A percentile compares a stretch with the other conserved stretches of the same genome.
Evolutionary conservation across 2,113 vertebrate species (phyloP).

Genomic region (Halcyon senegalensis): DNA sequence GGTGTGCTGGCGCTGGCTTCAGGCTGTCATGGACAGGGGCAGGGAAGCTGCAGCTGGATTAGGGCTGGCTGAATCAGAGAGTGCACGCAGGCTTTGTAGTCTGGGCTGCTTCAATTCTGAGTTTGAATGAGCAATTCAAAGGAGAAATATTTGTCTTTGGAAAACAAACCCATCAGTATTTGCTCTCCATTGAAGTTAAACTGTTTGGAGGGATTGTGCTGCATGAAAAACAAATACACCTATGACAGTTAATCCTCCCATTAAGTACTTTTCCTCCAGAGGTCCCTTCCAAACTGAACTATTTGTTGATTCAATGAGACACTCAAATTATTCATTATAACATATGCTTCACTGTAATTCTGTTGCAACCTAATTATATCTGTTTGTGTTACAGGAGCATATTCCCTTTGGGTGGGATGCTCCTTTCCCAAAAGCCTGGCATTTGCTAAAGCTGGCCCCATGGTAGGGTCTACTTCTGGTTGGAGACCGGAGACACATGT

Average conservation of each 20-base stretch:
- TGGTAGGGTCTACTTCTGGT: background rate
- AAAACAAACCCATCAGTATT: background rate
- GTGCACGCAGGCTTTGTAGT: background rate
- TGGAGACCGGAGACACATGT: background rate
- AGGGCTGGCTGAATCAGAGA: background rate
- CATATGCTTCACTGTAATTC: background rate
- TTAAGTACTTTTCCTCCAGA: background rate
- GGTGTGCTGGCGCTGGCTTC: background rate
- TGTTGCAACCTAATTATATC: background rate
- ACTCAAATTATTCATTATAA: background rate
- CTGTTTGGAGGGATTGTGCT: background rate
- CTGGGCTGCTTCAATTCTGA: background rate
- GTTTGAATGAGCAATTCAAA: background rate
- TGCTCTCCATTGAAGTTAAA: background rate
- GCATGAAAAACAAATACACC: background rate
- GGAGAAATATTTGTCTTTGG: background rate
- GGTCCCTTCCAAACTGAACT: background rate
- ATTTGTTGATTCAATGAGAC: background rate
- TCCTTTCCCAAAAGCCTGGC: background rate
- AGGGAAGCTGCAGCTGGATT: background rate
- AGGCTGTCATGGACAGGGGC: background rate
- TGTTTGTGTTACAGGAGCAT: fast-evolving
- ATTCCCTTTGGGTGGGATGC: background rate
- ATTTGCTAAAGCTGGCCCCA: background rate
- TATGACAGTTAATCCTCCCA: background rate